A percentile compares a stretch with the other conserved stretches of the same genome.
Evolutionary conservation across 92 coral and sea anemone genomes (phyloP).

Genomic region (Paramuricea clavata): DNA sequence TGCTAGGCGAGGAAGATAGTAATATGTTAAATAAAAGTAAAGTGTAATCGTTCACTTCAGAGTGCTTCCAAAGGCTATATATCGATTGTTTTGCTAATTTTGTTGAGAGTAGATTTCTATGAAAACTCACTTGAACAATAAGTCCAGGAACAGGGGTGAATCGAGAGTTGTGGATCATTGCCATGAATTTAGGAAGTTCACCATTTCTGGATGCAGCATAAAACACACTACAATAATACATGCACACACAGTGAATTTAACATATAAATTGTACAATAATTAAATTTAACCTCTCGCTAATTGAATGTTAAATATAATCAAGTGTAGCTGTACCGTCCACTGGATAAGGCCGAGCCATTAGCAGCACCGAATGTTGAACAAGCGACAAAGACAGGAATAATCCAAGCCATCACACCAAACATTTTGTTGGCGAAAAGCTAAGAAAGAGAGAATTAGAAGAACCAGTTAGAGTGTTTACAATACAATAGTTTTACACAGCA

Average conservation of each 20-base stretch:
- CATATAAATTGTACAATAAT: background rate
- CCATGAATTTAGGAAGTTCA: conserved; percentile 88
- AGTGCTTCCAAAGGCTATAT: too few species aligned
- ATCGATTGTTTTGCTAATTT: too few species aligned
- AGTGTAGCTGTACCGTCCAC: conserved; percentile 79
- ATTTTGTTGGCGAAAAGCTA: conserved; percentile 87
- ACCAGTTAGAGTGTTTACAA: background rate
- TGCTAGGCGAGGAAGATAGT: too few species aligned
- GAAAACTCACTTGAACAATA: conserved; percentile 82
- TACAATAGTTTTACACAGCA: too few species aligned
- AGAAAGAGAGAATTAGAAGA: background rate
- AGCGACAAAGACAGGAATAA: conserved; percentile 95
- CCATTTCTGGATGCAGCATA: conserved; percentile 94
- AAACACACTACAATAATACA: conserved; percentile 66
- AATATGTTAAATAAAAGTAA: too few species aligned
- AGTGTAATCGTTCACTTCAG: too few species aligned
- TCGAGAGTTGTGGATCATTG: conserved; percentile 89
- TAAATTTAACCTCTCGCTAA: background rate
- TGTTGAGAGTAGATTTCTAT: too few species aligned
- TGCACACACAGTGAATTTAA: background rate
- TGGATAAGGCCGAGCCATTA: conserved; percentile 84
- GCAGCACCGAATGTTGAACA: conserved; percentile 98
- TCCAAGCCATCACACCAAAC: conserved; percentile 95
- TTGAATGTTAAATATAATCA: background rate
- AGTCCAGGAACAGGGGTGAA: conserved; percentile 92